These are phyloP conservation scores for Sebastes cheni DNA, from an alignment of 2,797 vertebrate genomes.

Conservation along the genomic window DNA sequence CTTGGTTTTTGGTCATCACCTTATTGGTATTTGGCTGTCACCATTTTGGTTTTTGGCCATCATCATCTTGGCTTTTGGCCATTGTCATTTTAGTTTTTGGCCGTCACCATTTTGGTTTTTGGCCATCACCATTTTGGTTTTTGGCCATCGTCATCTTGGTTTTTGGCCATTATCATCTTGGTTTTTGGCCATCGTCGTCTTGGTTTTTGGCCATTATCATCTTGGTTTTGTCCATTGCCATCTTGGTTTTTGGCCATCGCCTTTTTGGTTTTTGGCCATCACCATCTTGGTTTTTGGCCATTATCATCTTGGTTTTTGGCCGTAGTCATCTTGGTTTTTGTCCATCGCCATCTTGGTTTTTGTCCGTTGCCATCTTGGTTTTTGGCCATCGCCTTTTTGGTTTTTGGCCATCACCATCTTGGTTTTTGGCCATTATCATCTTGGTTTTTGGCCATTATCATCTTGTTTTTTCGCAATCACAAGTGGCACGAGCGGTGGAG, in stretches of 20 bases:
- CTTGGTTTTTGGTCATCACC: rapidly evolving
- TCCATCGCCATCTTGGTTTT: rapidly evolving
- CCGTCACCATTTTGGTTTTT: rapidly evolving
- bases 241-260: rapidly evolving
- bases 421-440: rapidly evolving
- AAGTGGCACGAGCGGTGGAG: too few species aligned
- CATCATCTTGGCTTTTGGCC: rapidly evolving
- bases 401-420: too few species aligned
- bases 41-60: too few species aligned
- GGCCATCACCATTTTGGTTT: too few species aligned
- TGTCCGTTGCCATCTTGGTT: rapidly evolving
- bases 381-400: too few species aligned
- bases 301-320: too few species aligned
- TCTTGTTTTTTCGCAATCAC: too few species aligned
- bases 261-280: rapidly evolving
- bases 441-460: rapidly evolving
- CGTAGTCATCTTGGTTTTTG: rapidly evolving
- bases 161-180: too few species aligned
- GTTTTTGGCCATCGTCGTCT: rapidly evolving
- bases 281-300: too few species aligned
- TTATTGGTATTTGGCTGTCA: rapidly evolving
- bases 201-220: rapidly evolving
- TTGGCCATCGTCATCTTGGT: rapidly evolving
- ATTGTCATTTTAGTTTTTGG: rapidly evolving
- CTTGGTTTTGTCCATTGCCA: rapidly evolving